Evolutionary conservation across 1,140 invertebrate genomes (phyloP), one percentile per base, ranked within the genome.

Genomic region (Drosophila gunungcola): DNA sequence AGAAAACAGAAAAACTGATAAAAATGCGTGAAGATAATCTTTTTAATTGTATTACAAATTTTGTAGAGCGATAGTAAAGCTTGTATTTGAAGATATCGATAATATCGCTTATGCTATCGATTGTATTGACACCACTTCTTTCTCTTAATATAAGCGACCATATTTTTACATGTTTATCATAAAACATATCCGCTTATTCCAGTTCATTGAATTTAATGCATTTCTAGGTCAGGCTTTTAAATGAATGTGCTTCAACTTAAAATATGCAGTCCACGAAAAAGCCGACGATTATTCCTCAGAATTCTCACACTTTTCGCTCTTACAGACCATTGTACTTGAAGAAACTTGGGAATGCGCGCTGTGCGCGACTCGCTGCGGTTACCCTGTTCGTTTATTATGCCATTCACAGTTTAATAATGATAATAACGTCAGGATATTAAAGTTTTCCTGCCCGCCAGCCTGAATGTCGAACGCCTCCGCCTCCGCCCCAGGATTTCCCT

Each of bases 381-480:
- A 77, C 76, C 73, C 84, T 67, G 83, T 84, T 70, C 84, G 80
- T 89, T 89, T 89, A 89, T 89, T 89, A 90, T 89, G 80, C 84
- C 80, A 89, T 89, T 89, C 84, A 62, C 84, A 89, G 84, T 89
- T 89, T 89, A 89, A 89, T 89, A 89, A 89, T 84, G 84, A 89
- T 89, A 89, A 89, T 89, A 89, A 89, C 68, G 84, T 73, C 77
- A 80, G 84, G 84, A 89, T 89, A 89, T 89, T 89, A 89, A 89
- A 88, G 77, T 89, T 84, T 89, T 89, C 84, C 84, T 88, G 78
- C 74, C 73, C 72, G 67, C 54, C 58, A 68, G 53, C 61, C 57
- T 49, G 67, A 70, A 69, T 70, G 68, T 70, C 68, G 65, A 70
- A 57, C 64, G 68, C 49, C 64, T 69, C 51, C 64, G 68, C 49